phyloP scores from a whole-genome alignment of 2,888 invertebrate species.

The Heliconius ismenius region DNA sequence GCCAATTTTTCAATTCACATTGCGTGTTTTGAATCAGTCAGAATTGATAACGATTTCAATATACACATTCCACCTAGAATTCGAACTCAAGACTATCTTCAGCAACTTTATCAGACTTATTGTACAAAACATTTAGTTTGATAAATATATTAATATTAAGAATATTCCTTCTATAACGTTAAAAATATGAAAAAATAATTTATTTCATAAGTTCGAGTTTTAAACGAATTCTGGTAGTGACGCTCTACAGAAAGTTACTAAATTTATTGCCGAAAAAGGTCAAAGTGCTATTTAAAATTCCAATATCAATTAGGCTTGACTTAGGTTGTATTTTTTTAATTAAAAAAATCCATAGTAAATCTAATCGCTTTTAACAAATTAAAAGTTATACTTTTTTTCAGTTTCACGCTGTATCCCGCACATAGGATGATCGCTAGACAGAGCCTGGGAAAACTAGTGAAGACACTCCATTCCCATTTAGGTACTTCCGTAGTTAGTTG shows the following conservation, averaged over 20 bases:
- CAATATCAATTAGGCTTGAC: constrained; percentile 7
- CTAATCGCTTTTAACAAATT: not conserved
- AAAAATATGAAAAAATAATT: not conserved
- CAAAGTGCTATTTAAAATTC: constrained; percentile 27
- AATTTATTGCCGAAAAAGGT: constrained; percentile 29
- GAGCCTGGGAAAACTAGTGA: no score
- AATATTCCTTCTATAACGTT: not conserved
- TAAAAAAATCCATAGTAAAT: not conserved
- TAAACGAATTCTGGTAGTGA: constrained; percentile 18
- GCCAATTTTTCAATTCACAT: no score
- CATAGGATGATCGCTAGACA: no score
- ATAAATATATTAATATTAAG: not conserved
- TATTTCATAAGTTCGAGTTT: constrained; percentile 17
- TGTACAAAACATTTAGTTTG: no score
- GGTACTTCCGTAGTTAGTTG: no score
- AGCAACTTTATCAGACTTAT: no score
- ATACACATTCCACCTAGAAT: no score
- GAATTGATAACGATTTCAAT: no score
- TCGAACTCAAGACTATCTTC: no score
- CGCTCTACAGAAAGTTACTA: constrained; percentile 17
- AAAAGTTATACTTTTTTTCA: not conserved
- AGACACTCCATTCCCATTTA: no score
- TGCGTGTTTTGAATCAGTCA: no score
- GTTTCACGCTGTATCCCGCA: no score
- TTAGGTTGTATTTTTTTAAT: constrained; percentile 8